Percentiles rank a stretch among this genome's conserved stretches.
phyloP scores from a whole-genome alignment of 64 coral and sea anemone species.

The Hydrozoanthus tunicans region DNA sequence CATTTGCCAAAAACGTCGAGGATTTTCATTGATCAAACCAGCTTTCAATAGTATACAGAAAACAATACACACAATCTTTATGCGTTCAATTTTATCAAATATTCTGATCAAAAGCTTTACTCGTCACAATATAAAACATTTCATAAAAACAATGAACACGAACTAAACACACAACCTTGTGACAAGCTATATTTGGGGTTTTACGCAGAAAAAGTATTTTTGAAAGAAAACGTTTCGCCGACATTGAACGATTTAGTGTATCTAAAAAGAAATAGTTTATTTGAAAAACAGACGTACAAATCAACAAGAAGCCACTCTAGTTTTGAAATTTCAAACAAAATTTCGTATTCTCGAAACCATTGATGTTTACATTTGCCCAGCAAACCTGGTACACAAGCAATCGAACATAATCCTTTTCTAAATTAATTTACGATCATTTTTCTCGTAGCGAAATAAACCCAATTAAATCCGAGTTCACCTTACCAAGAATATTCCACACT shows the following conservation, averaged over 20 bases:
- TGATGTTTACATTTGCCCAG: background rate
- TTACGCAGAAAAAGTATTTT: background rate
- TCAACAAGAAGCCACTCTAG: background rate
- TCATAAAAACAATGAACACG: slow-evolving; percentile 22
- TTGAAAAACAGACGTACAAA: too few species aligned
- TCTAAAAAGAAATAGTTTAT: too few species aligned
- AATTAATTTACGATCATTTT: too few species aligned
- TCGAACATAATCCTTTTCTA: too few species aligned
- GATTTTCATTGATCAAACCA: slow-evolving; percentile 18
- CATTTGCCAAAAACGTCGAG: background rate
- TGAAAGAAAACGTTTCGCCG: background rate
- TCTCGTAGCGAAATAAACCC: background rate
- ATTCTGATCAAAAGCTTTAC: background rate
- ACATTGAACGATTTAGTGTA: too few species aligned
- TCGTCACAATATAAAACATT: background rate
- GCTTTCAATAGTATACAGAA: slow-evolving; percentile 11
- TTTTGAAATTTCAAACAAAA: background rate
- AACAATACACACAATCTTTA: background rate
- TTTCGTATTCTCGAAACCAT: background rate
- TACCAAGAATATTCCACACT: slow-evolving; percentile 28
- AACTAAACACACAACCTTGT: background rate
- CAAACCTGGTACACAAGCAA: too few species aligned
- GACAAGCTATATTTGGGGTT: background rate
- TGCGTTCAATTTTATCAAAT: slow-evolving; percentile 10
- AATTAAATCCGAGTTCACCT: background rate